Evolutionary conservation across 2,113 vertebrate species (phyloP), one percentile per base, ranked within the genome.

Genomic region (Chlamydotis undulata): DNA sequence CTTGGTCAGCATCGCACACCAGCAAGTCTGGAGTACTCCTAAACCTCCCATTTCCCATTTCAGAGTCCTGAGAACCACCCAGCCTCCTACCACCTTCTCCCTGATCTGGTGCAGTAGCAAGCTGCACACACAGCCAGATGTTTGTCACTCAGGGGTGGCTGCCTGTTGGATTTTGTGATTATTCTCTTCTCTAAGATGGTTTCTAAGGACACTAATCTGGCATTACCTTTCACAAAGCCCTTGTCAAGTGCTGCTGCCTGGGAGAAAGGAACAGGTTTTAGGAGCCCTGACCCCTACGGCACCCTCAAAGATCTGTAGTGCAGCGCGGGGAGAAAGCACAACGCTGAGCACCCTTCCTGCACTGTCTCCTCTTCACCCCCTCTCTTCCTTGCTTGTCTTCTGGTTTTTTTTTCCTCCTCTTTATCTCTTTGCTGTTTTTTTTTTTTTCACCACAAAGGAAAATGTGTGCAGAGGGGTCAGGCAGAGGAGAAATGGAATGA

Each of bases 401-500:
- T 56, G 5, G 64, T 75, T 76, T 63, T 23, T 8, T 41, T 39
- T 39, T 39, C 7, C 12, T 85, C 31, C 59, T 65, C 37, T 74
- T 89, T 70, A 49, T 87, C 33, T 89, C 64, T 74, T 29, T 78
- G 43, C 14, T 59, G 21, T 49, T 83, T 92, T 75, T 39, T 92
- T 75, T 39, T 37, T 41, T 41, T 68, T 52, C 49, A 89, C 56
- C 6, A 7, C 4, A 3, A 75, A 26, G 26, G 47, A 64, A 96
- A 91, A 85, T 13, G 15, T 23, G 23, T 61, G 45, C 53, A 61
- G 61, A 68, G 45, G 25, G 81, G 86, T 93, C 69, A 92, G 84
- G 50, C 75, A 94, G 83, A 86, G 77, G 91, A 76, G 87, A 83
- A 92, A 89, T 60, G 6, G 75, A 83, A 64, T 28, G 76, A 91